A percentile compares a stretch with the other conserved stretches of the same genome.
Evolutionary conservation across 2,888 invertebrate species (phyloP).

Genomic region (Drosophila melanocephala): DNA sequence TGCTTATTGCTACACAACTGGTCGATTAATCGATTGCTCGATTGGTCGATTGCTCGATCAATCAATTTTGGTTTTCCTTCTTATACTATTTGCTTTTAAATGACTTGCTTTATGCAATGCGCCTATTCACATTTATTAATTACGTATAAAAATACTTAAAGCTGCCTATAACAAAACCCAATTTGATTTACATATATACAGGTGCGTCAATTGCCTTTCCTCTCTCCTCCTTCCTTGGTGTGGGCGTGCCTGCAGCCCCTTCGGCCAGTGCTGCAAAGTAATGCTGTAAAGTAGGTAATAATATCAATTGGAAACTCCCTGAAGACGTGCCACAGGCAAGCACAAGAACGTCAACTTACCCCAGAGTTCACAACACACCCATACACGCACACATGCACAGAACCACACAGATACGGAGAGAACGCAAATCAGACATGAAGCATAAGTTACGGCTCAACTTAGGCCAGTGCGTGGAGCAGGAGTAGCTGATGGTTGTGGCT

Average conservation of each 20-base stretch:
- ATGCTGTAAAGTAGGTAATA: slow-evolving; percentile 35
- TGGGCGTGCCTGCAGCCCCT: slow-evolving; percentile 16
- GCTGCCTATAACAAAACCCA: slow-evolving; percentile 58
- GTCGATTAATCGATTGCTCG: slow-evolving; percentile 22
- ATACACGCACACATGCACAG: not conserved
- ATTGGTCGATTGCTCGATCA: slow-evolving; percentile 8
- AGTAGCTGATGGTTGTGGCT: slow-evolving; percentile 13
- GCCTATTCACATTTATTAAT: slow-evolving; percentile 56
- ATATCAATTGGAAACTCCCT: slow-evolving; percentile 48
- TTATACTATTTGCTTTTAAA: slow-evolving; percentile 24
- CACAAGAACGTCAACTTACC: slow-evolving; percentile 42
- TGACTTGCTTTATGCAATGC: slow-evolving; percentile 26
- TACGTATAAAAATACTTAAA: slow-evolving; percentile 82
- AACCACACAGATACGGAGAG: not conserved
- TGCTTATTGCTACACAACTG: slow-evolving; percentile 44
- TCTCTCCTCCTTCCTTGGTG: not conserved
- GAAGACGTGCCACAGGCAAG: slow-evolving; percentile 4
- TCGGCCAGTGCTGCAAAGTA: not conserved
- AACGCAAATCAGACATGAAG: slow-evolving; percentile 61
- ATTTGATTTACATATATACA: slow-evolving; percentile 76
- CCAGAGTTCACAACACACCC: not conserved
- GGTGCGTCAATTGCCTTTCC: slow-evolving; percentile 21
- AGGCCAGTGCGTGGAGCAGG: slow-evolving; percentile 33
- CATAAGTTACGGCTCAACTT: slow-evolving; percentile 67
- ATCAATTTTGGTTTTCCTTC: slow-evolving; percentile 31